A percentile compares a stretch with the other conserved stretches of the same genome.
Conservation (phyloP, 1,140 invertebrate genomes). For the Samia ricini region DNA sequence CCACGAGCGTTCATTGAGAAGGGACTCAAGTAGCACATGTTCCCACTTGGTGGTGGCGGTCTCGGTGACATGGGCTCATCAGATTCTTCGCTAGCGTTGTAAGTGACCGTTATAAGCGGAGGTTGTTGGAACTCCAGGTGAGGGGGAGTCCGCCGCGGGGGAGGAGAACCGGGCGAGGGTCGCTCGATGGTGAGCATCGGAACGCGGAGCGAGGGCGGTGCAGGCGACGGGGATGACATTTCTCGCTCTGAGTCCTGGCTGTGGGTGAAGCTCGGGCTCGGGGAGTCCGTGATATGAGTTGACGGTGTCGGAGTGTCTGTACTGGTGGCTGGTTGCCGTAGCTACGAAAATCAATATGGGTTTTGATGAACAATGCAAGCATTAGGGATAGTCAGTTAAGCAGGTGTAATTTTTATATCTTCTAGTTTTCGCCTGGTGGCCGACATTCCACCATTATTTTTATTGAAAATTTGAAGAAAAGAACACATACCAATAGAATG, state of each 20-base stretch:
- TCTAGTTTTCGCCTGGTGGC: no score
- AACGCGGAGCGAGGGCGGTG: slow-evolving; percentile 75
- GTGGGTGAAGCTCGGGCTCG: slow-evolving; percentile 70
- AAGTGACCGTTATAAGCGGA: slow-evolving; percentile 86
- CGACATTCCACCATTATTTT: no score
- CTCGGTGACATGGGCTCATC: slow-evolving; percentile 82
- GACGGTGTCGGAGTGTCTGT: slow-evolving; percentile 68
- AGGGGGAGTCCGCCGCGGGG: slow-evolving; percentile 78
- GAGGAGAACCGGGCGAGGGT: slow-evolving; percentile 82
- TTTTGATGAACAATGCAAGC: background rate
- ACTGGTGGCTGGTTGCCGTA: slow-evolving; percentile 70
- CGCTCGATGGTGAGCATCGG: slow-evolving; percentile 81
- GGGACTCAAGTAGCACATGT: slow-evolving; percentile 86
- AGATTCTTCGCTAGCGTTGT: slow-evolving; percentile 86
- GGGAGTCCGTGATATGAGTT: slow-evolving; percentile 70
- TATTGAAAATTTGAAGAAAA: no score
- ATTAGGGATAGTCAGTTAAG: no score
- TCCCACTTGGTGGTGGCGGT: slow-evolving; percentile 69
- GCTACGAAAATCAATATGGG: slow-evolving; percentile 58
- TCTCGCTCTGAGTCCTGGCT: slow-evolving; percentile 72
- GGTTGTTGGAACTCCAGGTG: slow-evolving; percentile 83
- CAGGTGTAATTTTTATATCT: no score
- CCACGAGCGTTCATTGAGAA: slow-evolving; percentile 84
- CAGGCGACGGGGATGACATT: slow-evolving; percentile 64
- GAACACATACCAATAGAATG: no score